Evolutionary conservation across 2,113 vertebrate species (phyloP).

Genomic region (Melanostigma gelatinosum): DNA sequence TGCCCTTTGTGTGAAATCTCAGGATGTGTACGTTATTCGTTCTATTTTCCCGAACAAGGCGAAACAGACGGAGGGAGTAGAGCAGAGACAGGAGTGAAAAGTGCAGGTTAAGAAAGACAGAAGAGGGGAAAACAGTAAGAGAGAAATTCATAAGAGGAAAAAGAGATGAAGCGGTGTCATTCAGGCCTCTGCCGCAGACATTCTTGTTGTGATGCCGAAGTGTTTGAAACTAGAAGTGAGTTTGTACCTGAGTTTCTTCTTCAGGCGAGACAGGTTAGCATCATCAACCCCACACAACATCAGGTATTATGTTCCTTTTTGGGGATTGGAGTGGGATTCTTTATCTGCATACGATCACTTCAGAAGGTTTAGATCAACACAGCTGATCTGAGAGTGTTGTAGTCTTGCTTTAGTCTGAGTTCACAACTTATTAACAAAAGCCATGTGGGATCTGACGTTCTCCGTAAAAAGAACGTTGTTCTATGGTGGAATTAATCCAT

Average conservation of each 20-base stretch:
- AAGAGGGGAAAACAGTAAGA: conserved; percentile 14
- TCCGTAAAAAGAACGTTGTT: conserved; percentile 5
- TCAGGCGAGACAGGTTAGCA: conserved; percentile 13
- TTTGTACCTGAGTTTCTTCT: conserved; percentile 39
- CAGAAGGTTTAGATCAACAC: conserved; percentile 11
- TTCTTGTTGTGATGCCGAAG: conserved; percentile 18
- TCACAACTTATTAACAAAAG: conserved; percentile 57
- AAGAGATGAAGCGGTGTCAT: conserved; percentile 46
- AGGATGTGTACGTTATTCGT: conserved; percentile 63
- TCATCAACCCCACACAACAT: conserved; percentile 19
- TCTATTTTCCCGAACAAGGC: conserved; percentile 47
- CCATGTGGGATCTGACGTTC: conserved; percentile 1
- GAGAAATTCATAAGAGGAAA: conserved; percentile 1
- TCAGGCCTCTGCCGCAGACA: conserved; percentile 21
- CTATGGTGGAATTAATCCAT: conserved; percentile 15
- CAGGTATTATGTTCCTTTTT: conserved; percentile 29
- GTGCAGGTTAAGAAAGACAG: conserved; percentile 22
- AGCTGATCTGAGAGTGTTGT: conserved; percentile 17
- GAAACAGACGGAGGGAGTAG: conserved; percentile 30
- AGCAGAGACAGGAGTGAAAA: conserved; percentile 34
- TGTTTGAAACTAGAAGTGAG: conserved; percentile 26
- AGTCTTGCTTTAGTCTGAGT: conserved; percentile 31
- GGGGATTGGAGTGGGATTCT: background rate
- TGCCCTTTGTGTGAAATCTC: conserved; percentile 70
- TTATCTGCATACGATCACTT: background rate